Evolutionary conservation across 1,140 invertebrate species (phyloP).

Genomic region (Sitobion miscanthi): DNA sequence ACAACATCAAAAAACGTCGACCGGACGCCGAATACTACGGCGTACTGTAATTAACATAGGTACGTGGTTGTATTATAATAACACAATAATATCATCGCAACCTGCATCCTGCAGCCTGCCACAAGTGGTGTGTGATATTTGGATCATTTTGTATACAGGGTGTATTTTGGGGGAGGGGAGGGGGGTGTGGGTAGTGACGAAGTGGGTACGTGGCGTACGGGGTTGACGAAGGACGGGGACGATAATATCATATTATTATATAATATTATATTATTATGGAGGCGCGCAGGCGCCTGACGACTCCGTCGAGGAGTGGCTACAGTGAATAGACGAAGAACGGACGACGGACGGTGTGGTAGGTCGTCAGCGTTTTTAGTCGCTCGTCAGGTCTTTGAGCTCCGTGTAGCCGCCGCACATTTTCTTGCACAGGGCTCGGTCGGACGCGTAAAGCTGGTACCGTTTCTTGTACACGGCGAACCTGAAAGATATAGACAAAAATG

Average conservation of each 20-base stretch:
- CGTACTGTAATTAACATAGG: background rate
- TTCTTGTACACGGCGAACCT: slow-evolving; percentile 58
- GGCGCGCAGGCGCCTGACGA: too few species aligned
- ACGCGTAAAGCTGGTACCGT: slow-evolving; percentile 53
- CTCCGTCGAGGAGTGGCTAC: background rate
- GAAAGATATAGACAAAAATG: slow-evolving; percentile 8
- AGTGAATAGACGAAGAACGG: background rate
- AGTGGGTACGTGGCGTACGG: background rate
- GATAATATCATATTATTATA: background rate
- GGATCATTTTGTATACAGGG: background rate
- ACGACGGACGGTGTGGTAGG: background rate
- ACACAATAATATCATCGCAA: background rate
- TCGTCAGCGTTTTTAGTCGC: slow-evolving; percentile 47
- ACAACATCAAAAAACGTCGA: background rate
- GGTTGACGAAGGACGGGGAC: background rate
- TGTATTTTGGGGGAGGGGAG: background rate
- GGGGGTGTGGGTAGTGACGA: background rate
- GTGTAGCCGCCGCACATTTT: slow-evolving; percentile 59
- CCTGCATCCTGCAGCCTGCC: too few species aligned
- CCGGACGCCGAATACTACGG: background rate
- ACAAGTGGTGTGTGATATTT: background rate
- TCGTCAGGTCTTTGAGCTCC: slow-evolving; percentile 58
- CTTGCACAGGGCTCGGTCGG: slow-evolving; percentile 53
- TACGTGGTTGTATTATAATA: background rate
- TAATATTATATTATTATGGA: background rate